Base-by-base conservation (phyloP, 1,140 invertebrate species). In the Calephelis nemesis region DNA sequence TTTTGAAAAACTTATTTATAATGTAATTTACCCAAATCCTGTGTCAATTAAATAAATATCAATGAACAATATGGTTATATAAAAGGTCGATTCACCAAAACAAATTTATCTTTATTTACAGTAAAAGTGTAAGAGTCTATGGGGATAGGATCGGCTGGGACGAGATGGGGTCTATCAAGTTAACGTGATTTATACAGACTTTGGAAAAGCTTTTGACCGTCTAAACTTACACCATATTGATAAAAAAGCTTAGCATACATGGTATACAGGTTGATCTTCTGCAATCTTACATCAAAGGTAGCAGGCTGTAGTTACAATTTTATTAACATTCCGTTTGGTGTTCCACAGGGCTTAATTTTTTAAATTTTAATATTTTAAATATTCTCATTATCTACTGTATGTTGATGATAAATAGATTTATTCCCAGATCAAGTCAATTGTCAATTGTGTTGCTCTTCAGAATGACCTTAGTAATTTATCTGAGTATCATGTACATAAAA, bases 41-140 rank as follows among this genome's bases (percentile, higher is more conserved):
- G 19, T 13, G 49, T 47, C 62, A 45, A n/a, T 15, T 12, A 12
- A 69, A 70, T 12, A 12, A 69, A 70, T 19, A 65, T 68, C 9
- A n/a, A 48, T 9, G 52, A 66, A 49, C 74, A 76, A 15, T 70
- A 74, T 68, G 68, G 74, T 12, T 74, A 72, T 62, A 62, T 74
- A n/a, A 72, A 68, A 47, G 52, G 50, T 2, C 64, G 70, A 11
- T 74, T 65, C 10, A 74, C 65, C 7, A 65, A 52, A 6, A 65
- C 65, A n/a, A 72, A 72, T 30, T 62, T 72, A 30, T 65, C 66
- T 0, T 48, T 62, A n/a, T 72, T 70, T 45, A 68, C 67, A 4
- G 64, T 60, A 10, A 67, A 69, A 58, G 39, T 69, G 9, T 19
- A 58, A 5, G 52, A 49, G 4, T 54, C 47, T 40, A 72, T 74